Percentiles rank a stretch among this genome's conserved stretches.
These are phyloP conservation scores for Agapostemon virescens DNA, from an alignment of 2,888 invertebrate species.

Conservation along the genomic window DNA sequence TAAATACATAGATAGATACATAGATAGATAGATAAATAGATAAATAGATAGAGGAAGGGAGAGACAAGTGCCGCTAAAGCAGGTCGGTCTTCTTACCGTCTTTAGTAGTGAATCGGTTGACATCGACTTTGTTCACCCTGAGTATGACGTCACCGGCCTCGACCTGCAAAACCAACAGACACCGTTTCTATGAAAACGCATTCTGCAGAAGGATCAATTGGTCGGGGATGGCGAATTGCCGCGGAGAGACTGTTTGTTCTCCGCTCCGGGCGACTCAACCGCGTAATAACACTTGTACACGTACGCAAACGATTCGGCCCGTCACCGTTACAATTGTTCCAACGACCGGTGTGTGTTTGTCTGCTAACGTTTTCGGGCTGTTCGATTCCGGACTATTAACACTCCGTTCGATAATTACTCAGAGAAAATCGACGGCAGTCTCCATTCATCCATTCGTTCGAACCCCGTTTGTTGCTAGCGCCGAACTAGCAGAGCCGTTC, in stretches of 20 bases:
- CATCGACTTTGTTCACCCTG: constrained; percentile 96
- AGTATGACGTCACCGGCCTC: constrained; percentile 96
- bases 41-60: neutral
- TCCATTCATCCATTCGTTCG: too few relatives aligned
- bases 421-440: neutral
- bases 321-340: neutral
- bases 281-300: neutral
- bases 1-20: too few relatives aligned
- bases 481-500: too few relatives aligned
- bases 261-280: constrained; percentile 18
- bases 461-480: too few relatives aligned
- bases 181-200: constrained; percentile 55
- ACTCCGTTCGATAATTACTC: neutral
- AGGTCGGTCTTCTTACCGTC: constrained; percentile 86
- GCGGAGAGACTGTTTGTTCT: constrained; percentile 17
- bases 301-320: neutral
- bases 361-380: neutral
- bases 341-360: neutral
- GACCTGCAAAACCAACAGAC: constrained; percentile 83
- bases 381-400: neutral
- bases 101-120: constrained; percentile 94
- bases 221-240: constrained; percentile 41
- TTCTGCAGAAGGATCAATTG: constrained; percentile 49
- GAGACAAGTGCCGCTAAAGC: constrained; percentile 34
- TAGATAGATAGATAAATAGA: too few relatives aligned